Base-by-base conservation (phyloP, 2,797 vertebrate species). In the Sebastes hubbsi region DNA sequence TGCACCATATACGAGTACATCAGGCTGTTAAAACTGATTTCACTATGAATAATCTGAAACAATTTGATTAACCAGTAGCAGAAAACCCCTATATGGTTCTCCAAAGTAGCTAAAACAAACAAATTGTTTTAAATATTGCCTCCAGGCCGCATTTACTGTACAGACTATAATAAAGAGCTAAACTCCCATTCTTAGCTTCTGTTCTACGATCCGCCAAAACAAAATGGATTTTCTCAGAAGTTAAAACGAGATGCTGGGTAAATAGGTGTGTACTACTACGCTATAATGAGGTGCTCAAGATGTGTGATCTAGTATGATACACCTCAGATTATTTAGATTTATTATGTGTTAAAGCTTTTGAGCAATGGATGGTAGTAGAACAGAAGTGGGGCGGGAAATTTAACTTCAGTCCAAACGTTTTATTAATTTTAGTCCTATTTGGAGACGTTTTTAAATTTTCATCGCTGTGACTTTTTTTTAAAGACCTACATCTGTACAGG, bases 401-500 rank as follows among this genome's bases (percentile, higher is more conserved):
- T 1, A 18, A 46, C 78, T 83, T 87, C 82, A 73, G 3, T 59
- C 59, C 7, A 30, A 25, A 5, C 2, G 3, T 68, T 78, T 60
- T 27, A 16, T n/a, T 59, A 2, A 12, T 11, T 71, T 66, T 3
- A 13, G 4, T 69, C 14, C 8, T 9, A 70, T 70, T 56, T 24
- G 5, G 30, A 60, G n/a, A 29, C 0, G 1, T 38, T 78, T 61
- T 78, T 22, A 56, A 52, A 55, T 29, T 25, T 20, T 55, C 22
- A 8, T 42, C 8, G 27, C 55, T 82, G 70, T 71, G 67, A 83
- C 72, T 68, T 69, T 58, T 58, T 68, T 63, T 71, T 68, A 72
- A 87, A 87, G 82, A 54, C 67, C 49, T 6, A 52, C 66, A 46
- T 83, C 80, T 87, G 86, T 77, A 66, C 24, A 4, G 32, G 36